Evolutionary conservation across 2,888 invertebrate species (phyloP).

Genomic region (Phytoseiulus persimilis): DNA sequence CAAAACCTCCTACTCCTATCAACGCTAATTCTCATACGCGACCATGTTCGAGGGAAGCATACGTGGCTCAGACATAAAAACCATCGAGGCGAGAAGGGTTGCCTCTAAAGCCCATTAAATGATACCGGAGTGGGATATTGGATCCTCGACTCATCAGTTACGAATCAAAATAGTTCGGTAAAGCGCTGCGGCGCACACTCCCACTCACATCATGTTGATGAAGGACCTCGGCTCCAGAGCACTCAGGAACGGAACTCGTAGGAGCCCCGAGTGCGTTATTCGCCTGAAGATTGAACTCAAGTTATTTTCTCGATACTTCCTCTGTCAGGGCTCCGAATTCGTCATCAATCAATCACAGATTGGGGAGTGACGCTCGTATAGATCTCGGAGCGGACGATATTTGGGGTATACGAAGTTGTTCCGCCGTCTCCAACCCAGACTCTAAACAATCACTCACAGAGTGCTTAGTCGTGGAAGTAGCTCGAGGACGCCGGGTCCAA

Average conservation of each 20-base stretch:
- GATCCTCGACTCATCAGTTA: not conserved
- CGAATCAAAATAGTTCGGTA: not conserved
- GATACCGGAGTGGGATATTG: not conserved
- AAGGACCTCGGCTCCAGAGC: not conserved
- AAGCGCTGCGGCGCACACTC: not conserved
- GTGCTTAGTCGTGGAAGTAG: not conserved
- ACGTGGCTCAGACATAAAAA: no score
- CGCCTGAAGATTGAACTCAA: not conserved
- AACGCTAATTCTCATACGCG: no score
- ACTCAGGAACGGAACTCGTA: not conserved
- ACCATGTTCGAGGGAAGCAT: no score
- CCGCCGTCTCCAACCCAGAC: not conserved
- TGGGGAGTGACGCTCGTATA: not conserved
- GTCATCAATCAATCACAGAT: not conserved
- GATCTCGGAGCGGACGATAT: not conserved
- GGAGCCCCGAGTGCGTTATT: conserved; percentile 7
- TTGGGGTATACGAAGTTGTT: not conserved
- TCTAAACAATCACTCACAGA: not conserved
- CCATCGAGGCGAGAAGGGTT: no score
- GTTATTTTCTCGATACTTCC: not conserved
- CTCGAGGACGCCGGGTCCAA: not conserved
- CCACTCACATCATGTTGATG: conserved; percentile 27
- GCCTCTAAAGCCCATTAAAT: no score
- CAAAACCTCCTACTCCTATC: no score
- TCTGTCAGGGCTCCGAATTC: not conserved